phyloP scores from a whole-genome alignment of 2,797 vertebrate species.

The Cirrhinus molitorella region DNA sequence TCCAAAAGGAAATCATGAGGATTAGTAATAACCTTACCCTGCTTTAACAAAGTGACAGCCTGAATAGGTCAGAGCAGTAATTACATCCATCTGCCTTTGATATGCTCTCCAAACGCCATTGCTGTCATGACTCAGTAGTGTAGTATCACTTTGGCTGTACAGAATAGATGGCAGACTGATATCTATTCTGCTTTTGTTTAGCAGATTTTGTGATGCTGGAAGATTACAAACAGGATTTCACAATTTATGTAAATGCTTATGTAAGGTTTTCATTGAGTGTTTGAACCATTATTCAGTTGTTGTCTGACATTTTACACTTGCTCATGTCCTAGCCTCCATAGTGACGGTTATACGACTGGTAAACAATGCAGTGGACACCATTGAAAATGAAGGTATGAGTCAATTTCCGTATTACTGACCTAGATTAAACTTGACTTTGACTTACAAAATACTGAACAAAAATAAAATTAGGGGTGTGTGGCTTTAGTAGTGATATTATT shows the following conservation, averaged over 20 bases:
- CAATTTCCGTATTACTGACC: neutral
- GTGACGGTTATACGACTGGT: constrained; percentile 97
- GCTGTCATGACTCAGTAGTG: constrained; percentile 33
- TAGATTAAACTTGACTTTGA: neutral
- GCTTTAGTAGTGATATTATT: neutral
- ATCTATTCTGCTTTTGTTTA: constrained; percentile 22
- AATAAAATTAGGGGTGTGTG: neutral
- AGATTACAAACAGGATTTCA: neutral
- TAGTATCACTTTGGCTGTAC: constrained; percentile 19
- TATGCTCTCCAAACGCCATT: constrained; percentile 14
- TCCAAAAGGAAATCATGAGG: constrained; percentile 30
- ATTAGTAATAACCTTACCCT: constrained; percentile 45
- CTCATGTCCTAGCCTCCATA: constrained; percentile 86
- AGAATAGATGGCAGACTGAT: constrained; percentile 12
- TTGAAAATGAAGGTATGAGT: constrained; percentile 94
- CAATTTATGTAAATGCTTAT: constrained; percentile 44
- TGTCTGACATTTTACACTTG: constrained; percentile 34
- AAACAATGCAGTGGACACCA: constrained; percentile 92
- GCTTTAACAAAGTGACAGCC: neutral
- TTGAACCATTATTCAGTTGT: constrained; percentile 29
- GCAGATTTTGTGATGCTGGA: neutral
- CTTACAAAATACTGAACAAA: neutral
- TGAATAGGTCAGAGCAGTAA: constrained; percentile 28
- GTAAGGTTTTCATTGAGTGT: constrained; percentile 23
- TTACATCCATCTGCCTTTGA: constrained; percentile 16